Conservation (phyloP, 35 echinoderm and acorn worm genomes). For the Patiria miniata region DNA sequence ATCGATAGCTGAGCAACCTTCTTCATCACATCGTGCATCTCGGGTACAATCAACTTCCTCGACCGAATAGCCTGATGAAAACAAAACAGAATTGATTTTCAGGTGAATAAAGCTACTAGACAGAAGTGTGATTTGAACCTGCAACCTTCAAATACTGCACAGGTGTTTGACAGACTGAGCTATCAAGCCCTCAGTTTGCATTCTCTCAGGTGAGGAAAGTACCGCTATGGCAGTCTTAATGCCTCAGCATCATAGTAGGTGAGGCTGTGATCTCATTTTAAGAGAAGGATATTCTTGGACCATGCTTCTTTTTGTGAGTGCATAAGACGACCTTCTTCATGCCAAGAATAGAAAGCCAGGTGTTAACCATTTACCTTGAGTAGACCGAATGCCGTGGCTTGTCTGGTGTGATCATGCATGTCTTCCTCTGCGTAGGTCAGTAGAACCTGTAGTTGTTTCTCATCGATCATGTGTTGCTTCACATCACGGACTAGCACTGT, state of each 20-base stretch:
- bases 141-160: background rate
- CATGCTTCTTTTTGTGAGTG: background rate
- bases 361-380: slow-evolving; percentile 65
- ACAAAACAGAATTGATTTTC: background rate
- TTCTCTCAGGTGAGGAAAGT: too few relatives aligned
- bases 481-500: slow-evolving; percentile 84
- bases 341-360: too few relatives aligned
- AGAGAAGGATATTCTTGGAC: background rate
- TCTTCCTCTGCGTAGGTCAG: slow-evolving; percentile 93
- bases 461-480: slow-evolving; percentile 79
- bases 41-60: slow-evolving; percentile 76
- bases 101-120: background rate
- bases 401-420: slow-evolving; percentile 87
- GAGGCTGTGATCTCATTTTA: background rate
- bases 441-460: slow-evolving; percentile 89
- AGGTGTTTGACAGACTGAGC: background rate
- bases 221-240: too few relatives aligned
- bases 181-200: background rate
- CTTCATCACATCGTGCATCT: slow-evolving; percentile 86
- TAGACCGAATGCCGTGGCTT: slow-evolving; percentile 86
- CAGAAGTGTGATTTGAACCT: background rate
- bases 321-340: too few relatives aligned
- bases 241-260: too few relatives aligned
- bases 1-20: slow-evolving; percentile 90
- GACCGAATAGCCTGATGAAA: slow-evolving; percentile 77